These are phyloP conservation scores for Mythimna albipuncta DNA, from an alignment of 2,888 invertebrate genomes.

Conservation along the genomic window DNA sequence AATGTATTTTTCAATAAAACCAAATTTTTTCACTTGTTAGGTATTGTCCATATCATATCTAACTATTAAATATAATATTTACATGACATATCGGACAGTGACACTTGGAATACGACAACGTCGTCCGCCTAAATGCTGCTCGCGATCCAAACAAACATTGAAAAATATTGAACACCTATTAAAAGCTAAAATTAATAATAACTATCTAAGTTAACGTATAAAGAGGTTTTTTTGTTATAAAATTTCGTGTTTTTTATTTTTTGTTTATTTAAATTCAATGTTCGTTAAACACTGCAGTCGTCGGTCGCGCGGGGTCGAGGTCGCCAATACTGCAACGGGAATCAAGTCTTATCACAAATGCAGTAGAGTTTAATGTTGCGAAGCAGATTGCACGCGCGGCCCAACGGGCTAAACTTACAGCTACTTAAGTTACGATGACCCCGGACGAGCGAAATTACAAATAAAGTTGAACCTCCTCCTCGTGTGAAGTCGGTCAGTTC, in stretches of 20 bases:
- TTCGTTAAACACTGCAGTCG: constrained; percentile 67
- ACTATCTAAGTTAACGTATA: constrained; percentile 87
- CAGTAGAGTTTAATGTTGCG: constrained; percentile 73
- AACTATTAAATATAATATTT: constrained; percentile 88
- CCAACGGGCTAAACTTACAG: constrained; percentile 65
- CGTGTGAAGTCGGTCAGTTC: constrained; percentile 1
- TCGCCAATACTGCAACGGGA: constrained; percentile 75
- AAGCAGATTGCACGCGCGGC: constrained; percentile 71
- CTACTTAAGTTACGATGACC: constrained; percentile 71
- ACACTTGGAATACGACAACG: constrained; percentile 65
- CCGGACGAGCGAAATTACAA: constrained; percentile 70
- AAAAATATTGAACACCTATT: constrained; percentile 90
- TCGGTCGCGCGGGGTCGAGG: constrained; percentile 69
- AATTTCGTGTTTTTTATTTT: constrained; percentile 68
- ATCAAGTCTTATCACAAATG: constrained; percentile 82
- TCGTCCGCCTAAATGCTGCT: constrained; percentile 82
- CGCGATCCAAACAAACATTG: constrained; percentile 77
- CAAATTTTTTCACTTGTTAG: constrained; percentile 89
- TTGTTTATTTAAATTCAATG: constrained; percentile 52
- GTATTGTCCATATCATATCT: constrained; percentile 90
- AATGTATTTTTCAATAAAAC: constrained; percentile 89
- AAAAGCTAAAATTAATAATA: constrained; percentile 88
- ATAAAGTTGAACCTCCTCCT: constrained; percentile 26
- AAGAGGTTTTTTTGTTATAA: constrained; percentile 81
- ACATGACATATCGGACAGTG: constrained; percentile 76